phyloP scores from a whole-genome alignment of 2,113 vertebrate species.

The Panthera leo region DNA sequence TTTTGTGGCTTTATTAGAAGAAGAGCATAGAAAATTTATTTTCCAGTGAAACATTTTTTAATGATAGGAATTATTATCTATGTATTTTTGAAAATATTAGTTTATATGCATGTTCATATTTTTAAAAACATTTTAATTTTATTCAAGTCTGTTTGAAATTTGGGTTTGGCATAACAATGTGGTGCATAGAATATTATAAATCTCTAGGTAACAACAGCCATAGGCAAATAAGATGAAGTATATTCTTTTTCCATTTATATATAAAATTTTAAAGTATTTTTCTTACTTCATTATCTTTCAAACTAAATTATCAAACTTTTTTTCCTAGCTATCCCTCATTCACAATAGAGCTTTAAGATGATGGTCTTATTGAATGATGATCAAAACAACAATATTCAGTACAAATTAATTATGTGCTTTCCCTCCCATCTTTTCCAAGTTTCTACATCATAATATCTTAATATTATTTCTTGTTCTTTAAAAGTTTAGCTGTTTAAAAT shows the following conservation, averaged over 20 bases:
- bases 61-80: neutral
- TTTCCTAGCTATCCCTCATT: neutral
- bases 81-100: neutral
- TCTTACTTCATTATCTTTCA: neutral
- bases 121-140: slow-evolving; percentile 45
- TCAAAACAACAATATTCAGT: neutral
- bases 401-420: neutral
- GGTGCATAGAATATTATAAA: neutral
- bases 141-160: neutral
- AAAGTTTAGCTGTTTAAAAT: neutral
- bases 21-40: neutral
- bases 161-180: neutral
- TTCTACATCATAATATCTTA: neutral
- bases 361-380: neutral
- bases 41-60: slow-evolving; percentile 27
- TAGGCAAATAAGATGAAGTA: neutral
- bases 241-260: neutral
- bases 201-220: neutral
- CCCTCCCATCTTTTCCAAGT: neutral
- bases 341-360: neutral
- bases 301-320: neutral
- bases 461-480: neutral
- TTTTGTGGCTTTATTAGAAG: neutral
- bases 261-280: neutral
- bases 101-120: slow-evolving; percentile 25